A percentile compares a stretch with the other conserved stretches of the same genome.
Evolutionary conservation across 2,797 vertebrate genomes (phyloP).

Genomic region (Dendrocincla tyrannina): DNA sequence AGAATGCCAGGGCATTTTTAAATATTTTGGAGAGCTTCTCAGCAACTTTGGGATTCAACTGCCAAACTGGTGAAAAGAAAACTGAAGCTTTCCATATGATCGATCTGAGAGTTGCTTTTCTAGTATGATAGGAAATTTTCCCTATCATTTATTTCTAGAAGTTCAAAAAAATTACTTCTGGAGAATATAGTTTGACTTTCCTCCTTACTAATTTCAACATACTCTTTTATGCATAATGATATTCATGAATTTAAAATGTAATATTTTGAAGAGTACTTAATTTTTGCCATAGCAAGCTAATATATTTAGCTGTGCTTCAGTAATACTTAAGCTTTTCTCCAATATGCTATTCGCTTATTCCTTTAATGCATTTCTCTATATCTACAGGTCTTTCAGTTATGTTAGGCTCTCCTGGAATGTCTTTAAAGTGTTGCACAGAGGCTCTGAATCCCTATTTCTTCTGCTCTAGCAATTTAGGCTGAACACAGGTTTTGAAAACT

Average conservation of each 20-base stretch:
- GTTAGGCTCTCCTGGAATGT: conserved; percentile 45
- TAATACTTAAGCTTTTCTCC: neutral
- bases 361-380: conserved; percentile 1
- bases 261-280: neutral
- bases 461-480: neutral
- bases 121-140: neutral
- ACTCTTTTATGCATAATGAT: neutral
- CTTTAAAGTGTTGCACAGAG: conserved; percentile 50
- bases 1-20: neutral
- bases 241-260: neutral
- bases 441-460: neutral
- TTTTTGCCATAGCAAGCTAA: neutral
- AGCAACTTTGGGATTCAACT: neutral
- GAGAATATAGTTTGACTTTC: neutral
- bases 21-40: neutral
- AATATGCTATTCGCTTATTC: neutral
- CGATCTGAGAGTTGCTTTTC: neutral
- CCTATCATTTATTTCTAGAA: neutral
- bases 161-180: neutral
- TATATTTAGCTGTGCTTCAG: neutral
- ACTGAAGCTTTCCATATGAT: neutral
- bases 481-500: neutral
- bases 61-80: neutral
- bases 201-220: neutral
- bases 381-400: conserved; percentile 20